Evolutionary conservation across 2,888 invertebrate genomes (phyloP).

Genomic region (Heterodera filipjevi): DNA sequence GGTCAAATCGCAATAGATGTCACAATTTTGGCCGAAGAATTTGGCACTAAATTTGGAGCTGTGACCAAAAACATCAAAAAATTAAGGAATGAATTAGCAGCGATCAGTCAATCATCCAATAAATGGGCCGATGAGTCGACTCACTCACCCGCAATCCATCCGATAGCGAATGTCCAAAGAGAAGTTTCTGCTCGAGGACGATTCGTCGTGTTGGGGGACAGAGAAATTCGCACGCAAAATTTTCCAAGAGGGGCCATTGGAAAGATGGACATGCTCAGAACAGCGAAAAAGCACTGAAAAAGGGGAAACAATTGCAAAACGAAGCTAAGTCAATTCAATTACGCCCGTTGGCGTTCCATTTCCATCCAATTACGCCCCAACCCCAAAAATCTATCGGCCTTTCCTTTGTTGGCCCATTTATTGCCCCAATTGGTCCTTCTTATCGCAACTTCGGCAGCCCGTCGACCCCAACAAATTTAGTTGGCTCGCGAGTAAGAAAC

Average conservation of each 20-base stretch:
- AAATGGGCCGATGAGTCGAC: too few species aligned
- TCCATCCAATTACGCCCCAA: not conserved
- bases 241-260: not conserved
- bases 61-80: not conserved
- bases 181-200: not conserved
- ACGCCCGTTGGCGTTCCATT: too few species aligned
- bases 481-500: not conserved
- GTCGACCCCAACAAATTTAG: not conserved
- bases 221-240: not conserved
- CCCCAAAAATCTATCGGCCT: not conserved
- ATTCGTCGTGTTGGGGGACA: not conserved
- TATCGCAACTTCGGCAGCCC: not conserved
- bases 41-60: not conserved
- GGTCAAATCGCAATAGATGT: constrained; percentile 27
- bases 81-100: not conserved
- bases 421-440: not conserved
- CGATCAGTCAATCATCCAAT: too few species aligned
- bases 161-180: constrained; percentile 14
- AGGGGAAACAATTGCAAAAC: not conserved
- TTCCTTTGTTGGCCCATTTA: not conserved
- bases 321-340: too few species aligned
- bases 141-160: constrained; percentile 9
- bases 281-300: constrained; percentile 3
- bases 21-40: constrained; percentile 29
- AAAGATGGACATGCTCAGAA: not conserved